Base-by-base conservation (phyloP, 2,797 vertebrate genomes). In the Cyprinodon diabolis region DNA sequence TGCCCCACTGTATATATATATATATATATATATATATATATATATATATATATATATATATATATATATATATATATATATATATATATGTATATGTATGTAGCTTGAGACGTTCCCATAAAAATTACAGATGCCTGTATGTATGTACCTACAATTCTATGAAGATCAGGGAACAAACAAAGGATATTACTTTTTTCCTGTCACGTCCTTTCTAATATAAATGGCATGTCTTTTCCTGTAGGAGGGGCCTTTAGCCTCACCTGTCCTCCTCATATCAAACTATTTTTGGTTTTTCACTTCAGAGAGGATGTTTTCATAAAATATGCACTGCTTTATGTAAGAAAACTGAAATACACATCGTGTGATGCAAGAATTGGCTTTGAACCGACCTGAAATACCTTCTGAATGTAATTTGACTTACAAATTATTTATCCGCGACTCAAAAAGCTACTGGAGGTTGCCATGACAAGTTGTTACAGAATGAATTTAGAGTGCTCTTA, bases 401-500 rank as follows among this genome's bases (percentile, higher is more conserved):
- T 68, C 68, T 72, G 70, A 71, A 82, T 78, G 48, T 72, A 1
- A 74, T 77, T 76, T 13, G 30, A 77, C 57, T 72, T 69, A 68
- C 65, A 71, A 66, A 76, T 80, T 6, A 60, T 13, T 23, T 74
- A 52, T 82, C 69, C n/a, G 68, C 83, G 69, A 83, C 78, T 76
- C 17, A 84, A 73, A 14, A 76, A 71, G 67, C 47, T 76, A 67
- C 73, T 74, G 49, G 52, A 47, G 15, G 49, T 71, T 77, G 78
- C 43, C 8, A 17, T 80, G 74, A 25, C 54, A 35, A 54, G 72
- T 77, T 13, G 55, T 69, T 83, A 66, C 12, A 47, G 73, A 60
- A 30, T 73, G 67, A 78, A 75, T 82, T 23, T 69, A 25, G 54
- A 73, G 66, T 75, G 63, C 75, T 75, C 66, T 78, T 77, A 71